phyloP scores from a whole-genome alignment of 1,140 invertebrate genomes.

The Leptonema lineaticorne region DNA sequence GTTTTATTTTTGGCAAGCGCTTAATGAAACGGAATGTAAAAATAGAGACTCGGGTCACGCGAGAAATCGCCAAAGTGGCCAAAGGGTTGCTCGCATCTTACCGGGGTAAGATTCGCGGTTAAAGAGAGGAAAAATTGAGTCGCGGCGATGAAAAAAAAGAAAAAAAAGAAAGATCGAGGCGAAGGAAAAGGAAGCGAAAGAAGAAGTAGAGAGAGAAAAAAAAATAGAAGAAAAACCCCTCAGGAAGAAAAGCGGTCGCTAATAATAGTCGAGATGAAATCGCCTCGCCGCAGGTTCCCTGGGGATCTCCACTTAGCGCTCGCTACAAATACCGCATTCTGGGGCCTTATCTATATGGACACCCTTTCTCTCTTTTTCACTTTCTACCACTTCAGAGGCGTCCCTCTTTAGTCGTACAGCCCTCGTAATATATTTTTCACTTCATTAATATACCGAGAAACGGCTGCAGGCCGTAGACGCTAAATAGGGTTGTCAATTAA shows the following conservation, averaged over 20 bases:
- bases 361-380: constrained; percentile 4
- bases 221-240: neutral
- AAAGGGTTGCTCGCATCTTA: neutral
- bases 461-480: neutral
- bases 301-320: constrained; percentile 31
- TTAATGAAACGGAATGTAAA: too few relatives aligned
- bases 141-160: too few relatives aligned
- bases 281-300: constrained; percentile 15
- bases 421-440: constrained; percentile 29
- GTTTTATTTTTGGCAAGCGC: too few relatives aligned
- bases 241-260: neutral
- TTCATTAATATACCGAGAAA: constrained; percentile 29
- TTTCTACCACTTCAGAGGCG: constrained; percentile 1
- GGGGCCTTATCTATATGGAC: constrained; percentile 31
- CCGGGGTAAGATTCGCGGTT: too few relatives aligned
- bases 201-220: neutral
- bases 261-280: constrained; percentile 35
- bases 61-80: neutral
- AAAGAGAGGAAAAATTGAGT: too few relatives aligned
- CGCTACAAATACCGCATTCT: constrained; percentile 38
- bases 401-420: too few relatives aligned
- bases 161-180: too few relatives aligned
- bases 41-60: too few relatives aligned
- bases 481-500: neutral
- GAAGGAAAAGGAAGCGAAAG: too few relatives aligned